A percentile compares a stretch with the other conserved stretches of the same genome.
These are phyloP conservation scores for Lamproptera curius DNA, from an alignment of 2,888 invertebrate genomes.

Conservation along the genomic window DNA sequence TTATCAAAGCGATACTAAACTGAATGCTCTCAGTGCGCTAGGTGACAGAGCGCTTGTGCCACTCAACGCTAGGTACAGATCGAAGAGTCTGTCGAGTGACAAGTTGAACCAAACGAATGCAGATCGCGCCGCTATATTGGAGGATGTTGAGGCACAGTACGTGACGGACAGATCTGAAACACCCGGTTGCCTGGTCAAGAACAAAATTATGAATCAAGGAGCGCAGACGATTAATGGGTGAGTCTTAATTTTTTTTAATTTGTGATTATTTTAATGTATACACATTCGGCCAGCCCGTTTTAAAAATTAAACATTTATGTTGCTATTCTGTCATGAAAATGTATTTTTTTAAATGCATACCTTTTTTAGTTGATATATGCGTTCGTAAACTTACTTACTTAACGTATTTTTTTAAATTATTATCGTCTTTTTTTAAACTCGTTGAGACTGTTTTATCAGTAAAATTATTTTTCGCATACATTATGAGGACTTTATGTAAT, in stretches of 20 bases:
- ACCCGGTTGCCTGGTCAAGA: slow-evolving; percentile 61
- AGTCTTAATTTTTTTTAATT: slow-evolving; percentile 30
- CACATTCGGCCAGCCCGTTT: too few relatives aligned
- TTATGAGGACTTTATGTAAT: too few relatives aligned
- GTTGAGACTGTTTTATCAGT: too few relatives aligned
- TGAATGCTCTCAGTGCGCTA: slow-evolving; percentile 62
- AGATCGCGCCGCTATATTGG: slow-evolving; percentile 66
- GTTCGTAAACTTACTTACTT: too few relatives aligned
- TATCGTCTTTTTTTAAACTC: too few relatives aligned
- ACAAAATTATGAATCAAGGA: slow-evolving; percentile 50
- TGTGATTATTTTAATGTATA: too few relatives aligned
- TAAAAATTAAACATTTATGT: too few relatives aligned
- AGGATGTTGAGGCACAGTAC: slow-evolving; percentile 65
- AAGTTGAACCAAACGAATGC: slow-evolving; percentile 67
- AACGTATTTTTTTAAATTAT: too few relatives aligned
- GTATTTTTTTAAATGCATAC: too few relatives aligned
- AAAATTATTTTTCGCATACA: too few relatives aligned
- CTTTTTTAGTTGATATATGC: too few relatives aligned
- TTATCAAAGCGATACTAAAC: slow-evolving; percentile 57
- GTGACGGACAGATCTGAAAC: slow-evolving; percentile 62
- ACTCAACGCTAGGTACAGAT: slow-evolving; percentile 58
- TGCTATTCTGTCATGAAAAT: too few relatives aligned
- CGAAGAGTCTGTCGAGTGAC: slow-evolving; percentile 73
- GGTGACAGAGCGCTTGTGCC: slow-evolving; percentile 61
- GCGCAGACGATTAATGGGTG: slow-evolving; percentile 46